phyloP scores from a whole-genome alignment of 1,140 invertebrate genomes.

The Acromyrmex charruanus region DNA sequence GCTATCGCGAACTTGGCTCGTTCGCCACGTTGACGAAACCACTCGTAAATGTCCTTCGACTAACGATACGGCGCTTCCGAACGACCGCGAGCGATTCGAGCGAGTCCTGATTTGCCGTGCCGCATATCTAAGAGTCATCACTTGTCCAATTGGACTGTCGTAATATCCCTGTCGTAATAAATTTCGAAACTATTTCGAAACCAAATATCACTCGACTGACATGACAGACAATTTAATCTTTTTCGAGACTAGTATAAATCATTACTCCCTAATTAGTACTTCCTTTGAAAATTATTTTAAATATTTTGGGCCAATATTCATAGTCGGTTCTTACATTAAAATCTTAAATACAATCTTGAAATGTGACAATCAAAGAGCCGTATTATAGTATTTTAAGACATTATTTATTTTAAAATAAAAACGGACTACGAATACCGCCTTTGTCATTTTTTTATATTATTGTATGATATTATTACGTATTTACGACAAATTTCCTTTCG shows the following conservation, averaged over 20 bases:
- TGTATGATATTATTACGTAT: background rate
- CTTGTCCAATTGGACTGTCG: background rate
- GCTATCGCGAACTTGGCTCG: background rate
- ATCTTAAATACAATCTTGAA: no score
- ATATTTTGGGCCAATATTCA: background rate
- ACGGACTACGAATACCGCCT: no score
- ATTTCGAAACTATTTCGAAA: constrained; percentile 23
- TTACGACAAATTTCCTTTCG: background rate
- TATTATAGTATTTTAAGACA: no score
- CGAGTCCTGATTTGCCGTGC: constrained; percentile 37
- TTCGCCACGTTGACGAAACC: constrained; percentile 42
- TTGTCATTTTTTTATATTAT: constrained; percentile 1
- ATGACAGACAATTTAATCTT: background rate
- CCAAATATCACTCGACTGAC: background rate
- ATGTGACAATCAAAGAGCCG: no score
- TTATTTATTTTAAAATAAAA: no score
- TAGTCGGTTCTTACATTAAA: no score
- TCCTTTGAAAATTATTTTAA: background rate
- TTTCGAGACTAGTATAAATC: background rate
- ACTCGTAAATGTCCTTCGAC: constrained; percentile 60
- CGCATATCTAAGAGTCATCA: constrained; percentile 28
- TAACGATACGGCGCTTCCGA: constrained; percentile 56
- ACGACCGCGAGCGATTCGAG: constrained; percentile 39
- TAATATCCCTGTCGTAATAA: constrained; percentile 13
- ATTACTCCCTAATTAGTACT: background rate